phyloP scores from a whole-genome alignment of 1,140 invertebrate genomes.

The Drosophila obscura region DNA sequence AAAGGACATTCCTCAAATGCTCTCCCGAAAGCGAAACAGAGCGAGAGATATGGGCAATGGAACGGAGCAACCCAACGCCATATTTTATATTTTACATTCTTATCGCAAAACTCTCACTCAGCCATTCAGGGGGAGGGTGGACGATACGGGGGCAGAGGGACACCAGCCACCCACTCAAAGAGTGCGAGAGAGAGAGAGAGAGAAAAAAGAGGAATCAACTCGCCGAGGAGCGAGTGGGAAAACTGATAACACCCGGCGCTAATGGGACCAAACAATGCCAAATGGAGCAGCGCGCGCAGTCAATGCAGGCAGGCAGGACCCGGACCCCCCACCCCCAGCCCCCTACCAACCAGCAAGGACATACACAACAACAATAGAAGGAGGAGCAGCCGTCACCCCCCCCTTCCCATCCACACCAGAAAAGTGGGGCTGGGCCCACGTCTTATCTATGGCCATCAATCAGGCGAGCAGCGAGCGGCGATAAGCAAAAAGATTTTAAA shows the following conservation, averaged over 20 bases:
- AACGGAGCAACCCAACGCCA: conserved; percentile 61
- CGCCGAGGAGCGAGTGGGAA: conserved; percentile 55
- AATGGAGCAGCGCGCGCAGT: conserved; percentile 73
- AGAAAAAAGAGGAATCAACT: conserved; percentile 66
- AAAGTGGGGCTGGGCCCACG: conserved; percentile 62
- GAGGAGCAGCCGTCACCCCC: neutral
- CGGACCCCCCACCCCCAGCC: conserved; percentile 9
- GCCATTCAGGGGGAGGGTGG: conserved; percentile 60
- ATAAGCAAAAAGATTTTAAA: conserved; percentile 84
- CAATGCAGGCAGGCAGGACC: conserved; percentile 31
- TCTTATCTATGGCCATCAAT: conserved; percentile 84
- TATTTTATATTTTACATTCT: conserved; percentile 84
- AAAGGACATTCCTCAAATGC: conserved; percentile 83
- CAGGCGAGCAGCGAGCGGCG: conserved; percentile 80
- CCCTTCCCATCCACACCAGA: conserved; percentile 20
- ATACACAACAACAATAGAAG: conserved; percentile 21
- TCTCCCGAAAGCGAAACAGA: conserved; percentile 26
- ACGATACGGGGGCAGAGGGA: neutral
- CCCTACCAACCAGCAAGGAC: conserved; percentile 31
- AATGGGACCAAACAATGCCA: conserved; percentile 83
- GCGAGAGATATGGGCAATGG: conserved; percentile 23
- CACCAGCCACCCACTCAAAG: conserved; percentile 7
- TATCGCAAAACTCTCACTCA: conserved; percentile 83
- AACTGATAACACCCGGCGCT: conserved; percentile 82
- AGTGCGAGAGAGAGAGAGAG: neutral